phyloP scores from a whole-genome alignment of 2,113 vertebrate genomes.

The Elaphurus davidianus region DNA sequence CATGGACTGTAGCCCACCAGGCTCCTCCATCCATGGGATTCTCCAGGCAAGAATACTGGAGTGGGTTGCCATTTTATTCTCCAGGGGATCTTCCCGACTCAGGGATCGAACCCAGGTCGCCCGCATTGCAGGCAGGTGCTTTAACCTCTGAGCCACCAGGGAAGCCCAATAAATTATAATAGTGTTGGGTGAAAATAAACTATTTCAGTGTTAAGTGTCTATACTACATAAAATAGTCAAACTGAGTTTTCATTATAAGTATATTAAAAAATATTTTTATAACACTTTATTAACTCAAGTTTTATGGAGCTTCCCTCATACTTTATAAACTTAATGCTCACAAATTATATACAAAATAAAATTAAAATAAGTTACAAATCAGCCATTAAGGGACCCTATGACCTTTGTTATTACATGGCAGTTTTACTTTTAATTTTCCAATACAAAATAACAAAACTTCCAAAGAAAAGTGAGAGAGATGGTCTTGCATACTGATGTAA shows the following conservation, averaged over 20 bases:
- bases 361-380: background rate
- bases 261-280: background rate
- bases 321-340: background rate
- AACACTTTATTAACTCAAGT: background rate
- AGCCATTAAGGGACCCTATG: background rate
- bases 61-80: too few species aligned
- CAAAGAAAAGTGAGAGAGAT: background rate
- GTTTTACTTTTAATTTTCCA: background rate
- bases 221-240: background rate
- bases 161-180: background rate
- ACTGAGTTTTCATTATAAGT: background rate
- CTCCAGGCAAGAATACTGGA: too few species aligned
- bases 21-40: too few species aligned
- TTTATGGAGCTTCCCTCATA: background rate
- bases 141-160: too few species aligned
- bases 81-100: too few species aligned
- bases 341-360: background rate
- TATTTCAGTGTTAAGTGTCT: background rate
- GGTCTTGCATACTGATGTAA: background rate
- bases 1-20: too few species aligned
- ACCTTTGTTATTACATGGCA: background rate
- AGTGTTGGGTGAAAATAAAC: background rate
- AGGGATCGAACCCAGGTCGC: too few species aligned
- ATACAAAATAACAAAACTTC: background rate
- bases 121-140: too few species aligned